Conservation (phyloP, 2,797 vertebrate genomes). For the Furcifer pardalis region DNA sequence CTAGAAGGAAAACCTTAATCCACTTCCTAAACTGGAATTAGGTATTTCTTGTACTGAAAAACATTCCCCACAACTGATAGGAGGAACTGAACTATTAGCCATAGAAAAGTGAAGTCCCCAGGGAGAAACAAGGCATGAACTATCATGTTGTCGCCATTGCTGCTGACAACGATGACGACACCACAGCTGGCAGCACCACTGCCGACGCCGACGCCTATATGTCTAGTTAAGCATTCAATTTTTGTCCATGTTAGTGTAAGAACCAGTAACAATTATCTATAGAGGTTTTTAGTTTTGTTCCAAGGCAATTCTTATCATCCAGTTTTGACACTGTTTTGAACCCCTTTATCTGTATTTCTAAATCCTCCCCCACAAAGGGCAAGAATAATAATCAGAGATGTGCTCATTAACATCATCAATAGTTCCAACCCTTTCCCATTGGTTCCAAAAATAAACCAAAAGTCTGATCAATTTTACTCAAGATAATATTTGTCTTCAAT, state of each 20-base stretch:
- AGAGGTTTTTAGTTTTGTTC: not conserved
- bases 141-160: no score
- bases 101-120: not conserved
- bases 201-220: no score
- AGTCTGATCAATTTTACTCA: not conserved
- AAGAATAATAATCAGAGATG: not conserved
- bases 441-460: not conserved
- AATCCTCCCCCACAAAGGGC: not conserved
- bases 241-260: not conserved
- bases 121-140: not conserved
- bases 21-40: not conserved
- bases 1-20: not conserved
- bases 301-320: not conserved
- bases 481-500: not conserved
- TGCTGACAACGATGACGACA: no score
- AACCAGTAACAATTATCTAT: not conserved
- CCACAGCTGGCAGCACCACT: no score
- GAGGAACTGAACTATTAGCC: not conserved
- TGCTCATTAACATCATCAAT: not conserved
- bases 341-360: no score
- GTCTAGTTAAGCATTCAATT: not conserved
- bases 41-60: not conserved
- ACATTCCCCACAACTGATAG: not conserved
- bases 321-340: not conserved
- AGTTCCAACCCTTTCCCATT: not conserved